Percentiles rank a stretch among this genome's conserved stretches.
Evolutionary conservation across 2,888 invertebrate genomes (phyloP).

Genomic region (Acanthopleura granulata): DNA sequence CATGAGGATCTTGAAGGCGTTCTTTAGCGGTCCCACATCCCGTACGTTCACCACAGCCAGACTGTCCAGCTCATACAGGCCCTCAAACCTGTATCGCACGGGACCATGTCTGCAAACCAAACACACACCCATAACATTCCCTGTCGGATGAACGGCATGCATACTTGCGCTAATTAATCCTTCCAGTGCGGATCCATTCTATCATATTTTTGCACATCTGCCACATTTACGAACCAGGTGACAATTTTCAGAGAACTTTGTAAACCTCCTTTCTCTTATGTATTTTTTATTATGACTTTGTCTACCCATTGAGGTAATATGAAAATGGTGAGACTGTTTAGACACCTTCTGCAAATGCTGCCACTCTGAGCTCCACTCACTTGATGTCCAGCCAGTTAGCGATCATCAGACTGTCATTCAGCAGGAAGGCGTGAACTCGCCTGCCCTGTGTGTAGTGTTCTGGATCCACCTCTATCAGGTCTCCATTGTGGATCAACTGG

Average conservation of each 20-base stretch:
- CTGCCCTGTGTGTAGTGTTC: conserved; percentile 82
- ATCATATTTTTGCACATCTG: background rate
- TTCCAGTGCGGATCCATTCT: too few relatives aligned
- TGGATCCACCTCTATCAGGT: conserved; percentile 89
- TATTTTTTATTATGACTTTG: too few relatives aligned
- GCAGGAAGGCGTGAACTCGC: conserved; percentile 90
- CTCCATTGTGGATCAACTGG: conserved; percentile 90
- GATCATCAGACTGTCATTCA: conserved; percentile 92
- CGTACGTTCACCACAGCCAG: conserved; percentile 92
- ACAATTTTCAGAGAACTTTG: too few relatives aligned
- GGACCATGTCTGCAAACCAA: conserved; percentile 75
- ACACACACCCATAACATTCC: background rate
- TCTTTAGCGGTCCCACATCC: conserved; percentile 89
- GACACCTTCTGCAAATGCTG: too few relatives aligned
- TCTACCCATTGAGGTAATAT: too few relatives aligned
- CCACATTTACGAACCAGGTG: background rate
- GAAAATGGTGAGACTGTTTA: too few relatives aligned
- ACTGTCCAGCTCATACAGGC: conserved; percentile 86
- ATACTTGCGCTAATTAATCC: background rate
- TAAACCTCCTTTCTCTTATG: too few relatives aligned
- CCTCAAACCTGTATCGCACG: conserved; percentile 86
- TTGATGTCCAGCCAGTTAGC: conserved; percentile 73
- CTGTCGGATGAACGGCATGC: background rate
- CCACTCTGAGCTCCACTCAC: background rate
- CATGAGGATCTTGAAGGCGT: conserved; percentile 93